These are phyloP conservation scores for Paralinhomoeus sp. DNA, from an alignment of 2,888 invertebrate genomes.

Conservation along the genomic window DNA sequence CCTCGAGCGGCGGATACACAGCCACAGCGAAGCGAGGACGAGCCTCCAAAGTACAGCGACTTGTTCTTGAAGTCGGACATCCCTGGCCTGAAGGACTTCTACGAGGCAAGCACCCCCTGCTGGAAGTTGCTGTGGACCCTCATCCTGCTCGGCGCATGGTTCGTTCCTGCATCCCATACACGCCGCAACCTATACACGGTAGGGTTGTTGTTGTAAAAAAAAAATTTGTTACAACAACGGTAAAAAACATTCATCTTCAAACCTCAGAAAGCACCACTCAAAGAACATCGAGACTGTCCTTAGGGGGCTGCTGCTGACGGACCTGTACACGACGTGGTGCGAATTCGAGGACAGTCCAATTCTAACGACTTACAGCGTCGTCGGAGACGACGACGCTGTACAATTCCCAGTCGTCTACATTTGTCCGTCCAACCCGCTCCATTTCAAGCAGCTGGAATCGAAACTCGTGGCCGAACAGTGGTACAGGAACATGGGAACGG, in stretches of 20 bases:
- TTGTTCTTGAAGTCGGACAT: neutral
- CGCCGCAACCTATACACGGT: too few relatives aligned
- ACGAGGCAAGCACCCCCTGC: neutral
- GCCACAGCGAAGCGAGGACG: too few relatives aligned
- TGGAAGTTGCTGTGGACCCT: neutral
- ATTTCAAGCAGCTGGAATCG: neutral
- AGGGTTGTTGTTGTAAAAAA: too few relatives aligned
- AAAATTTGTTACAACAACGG: too few relatives aligned
- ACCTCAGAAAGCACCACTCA: too few relatives aligned
- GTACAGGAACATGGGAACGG: neutral
- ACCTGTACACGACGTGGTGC: neutral
- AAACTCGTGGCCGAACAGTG: neutral
- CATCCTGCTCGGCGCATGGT: neutral
- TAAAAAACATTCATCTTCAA: too few relatives aligned
- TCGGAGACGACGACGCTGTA: neutral
- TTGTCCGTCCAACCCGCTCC: neutral
- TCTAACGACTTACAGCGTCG: neutral
- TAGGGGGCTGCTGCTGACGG: neutral
- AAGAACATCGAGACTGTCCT: too few relatives aligned
- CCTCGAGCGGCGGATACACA: too few relatives aligned
- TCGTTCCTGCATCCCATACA: too few relatives aligned
- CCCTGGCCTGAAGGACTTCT: neutral
- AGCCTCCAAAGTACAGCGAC: too few relatives aligned
- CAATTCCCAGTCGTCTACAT: neutral
- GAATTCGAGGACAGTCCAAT: neutral